These are phyloP conservation scores for Mesoligia furuncula DNA, from an alignment of 2,888 invertebrate species.

Conservation along the genomic window DNA sequence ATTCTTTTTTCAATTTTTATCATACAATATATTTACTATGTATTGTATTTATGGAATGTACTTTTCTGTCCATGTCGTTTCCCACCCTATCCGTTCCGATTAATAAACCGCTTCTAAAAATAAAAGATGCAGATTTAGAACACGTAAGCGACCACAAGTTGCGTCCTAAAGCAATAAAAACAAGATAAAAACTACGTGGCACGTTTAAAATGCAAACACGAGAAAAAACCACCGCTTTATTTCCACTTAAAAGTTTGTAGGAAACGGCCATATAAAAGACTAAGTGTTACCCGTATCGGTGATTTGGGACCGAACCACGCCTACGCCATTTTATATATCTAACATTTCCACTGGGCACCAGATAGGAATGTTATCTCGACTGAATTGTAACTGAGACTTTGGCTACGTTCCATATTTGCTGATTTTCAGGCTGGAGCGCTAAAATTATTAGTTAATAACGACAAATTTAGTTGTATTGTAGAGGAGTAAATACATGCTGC, in stretches of 20 bases:
- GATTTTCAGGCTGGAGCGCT: constrained; percentile 54
- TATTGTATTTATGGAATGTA: too few relatives aligned
- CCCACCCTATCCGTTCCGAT: constrained; percentile 19
- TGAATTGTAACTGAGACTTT: constrained; percentile 70
- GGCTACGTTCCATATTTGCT: constrained; percentile 70
- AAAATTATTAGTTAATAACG: constrained; percentile 63
- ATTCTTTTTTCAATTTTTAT: too few relatives aligned
- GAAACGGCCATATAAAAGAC: constrained; percentile 77
- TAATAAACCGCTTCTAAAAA: constrained; percentile 59
- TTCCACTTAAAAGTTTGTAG: constrained; percentile 82
- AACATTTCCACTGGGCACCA: constrained; percentile 60
- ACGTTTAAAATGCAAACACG: constrained; percentile 71
- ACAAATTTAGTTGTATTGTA: constrained; percentile 55
- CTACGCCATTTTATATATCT: constrained; percentile 65
- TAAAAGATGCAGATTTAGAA: constrained; percentile 64
- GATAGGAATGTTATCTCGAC: constrained; percentile 72
- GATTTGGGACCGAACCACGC: constrained; percentile 73
- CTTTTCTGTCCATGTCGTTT: not conserved
- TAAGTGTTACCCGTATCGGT: constrained; percentile 77
- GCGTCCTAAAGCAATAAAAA: constrained; percentile 72
- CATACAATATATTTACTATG: too few relatives aligned
- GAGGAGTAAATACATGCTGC: constrained; percentile 24
- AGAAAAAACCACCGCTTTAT: constrained; percentile 77
- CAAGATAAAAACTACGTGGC: constrained; percentile 73
- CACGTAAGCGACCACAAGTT: constrained; percentile 68